Evolutionary conservation across 2,888 invertebrate genomes (phyloP), one percentile per base, ranked within the genome.

Genomic region (Erebia palarica): DNA sequence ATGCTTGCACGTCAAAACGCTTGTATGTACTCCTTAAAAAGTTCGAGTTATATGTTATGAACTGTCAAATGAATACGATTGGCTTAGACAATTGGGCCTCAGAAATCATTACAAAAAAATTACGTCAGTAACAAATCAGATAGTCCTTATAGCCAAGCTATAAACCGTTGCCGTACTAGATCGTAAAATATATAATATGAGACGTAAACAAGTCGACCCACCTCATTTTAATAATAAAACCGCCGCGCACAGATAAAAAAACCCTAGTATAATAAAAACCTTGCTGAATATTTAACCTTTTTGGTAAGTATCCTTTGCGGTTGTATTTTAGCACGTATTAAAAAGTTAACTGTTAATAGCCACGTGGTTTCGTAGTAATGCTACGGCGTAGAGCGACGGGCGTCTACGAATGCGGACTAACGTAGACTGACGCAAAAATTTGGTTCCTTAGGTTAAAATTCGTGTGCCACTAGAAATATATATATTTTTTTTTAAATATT

Each of bases 311-410:
- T 42, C 42, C 42, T 42, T 42, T 16, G 18, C 51, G 51, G 65
- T 53, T 65, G 36, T 64, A 57, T 16, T 57, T 21, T 63, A 74
- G 68, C 68, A 63, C 16, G 44, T n/a, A 69, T 51, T 49, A 64
- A 77, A 65, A 77, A 77, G 69, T 66, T 69, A 44, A 63, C 51
- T 55, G 49, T 14, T 27, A 21, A 55, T 27, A 13, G 11, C 49
- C 69, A 72, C 75, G 75, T 74, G 72, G 44, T 21, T 27, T 55
- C 65, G 71, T 72, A 70, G 69, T 47, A 18, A 36, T 36, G 81
- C 81, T 82, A 84, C 85, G 81, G 49, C 79, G 83, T 83, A 83
- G 82, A 77, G 73, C 71, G 73, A 78, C 90, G 86, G 78, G 82
- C 72, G 80, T 77, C 84, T 86, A 84, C 84, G 84, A 71, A 63